Conservation (phyloP, 2,888 invertebrate genomes). For the Ditula angustiorana region DNA sequence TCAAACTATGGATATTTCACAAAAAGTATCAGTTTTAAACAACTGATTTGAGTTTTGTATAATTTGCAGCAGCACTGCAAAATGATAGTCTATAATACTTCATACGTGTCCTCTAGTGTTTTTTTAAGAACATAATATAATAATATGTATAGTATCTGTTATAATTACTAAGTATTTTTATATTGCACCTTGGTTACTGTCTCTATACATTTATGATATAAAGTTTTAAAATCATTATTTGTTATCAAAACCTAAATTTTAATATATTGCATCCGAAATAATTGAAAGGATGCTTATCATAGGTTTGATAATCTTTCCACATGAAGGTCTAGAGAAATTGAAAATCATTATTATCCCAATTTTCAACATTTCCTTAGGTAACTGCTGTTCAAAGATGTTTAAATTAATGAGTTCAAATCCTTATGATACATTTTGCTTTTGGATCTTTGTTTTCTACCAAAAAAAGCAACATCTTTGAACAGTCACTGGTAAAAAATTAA, state of each 20-base stretch:
- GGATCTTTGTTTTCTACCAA: slow-evolving; percentile 11
- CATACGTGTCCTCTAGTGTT: slow-evolving; percentile 33
- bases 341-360: slow-evolving; percentile 1
- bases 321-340: background rate
- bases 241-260: no score
- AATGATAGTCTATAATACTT: background rate
- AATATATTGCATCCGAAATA: slow-evolving; percentile 6
- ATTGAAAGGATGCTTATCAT: background rate
- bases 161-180: background rate
- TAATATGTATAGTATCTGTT: no score
- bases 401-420: slow-evolving; percentile 9
- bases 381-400: slow-evolving; percentile 61
- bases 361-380: slow-evolving; percentile 37
- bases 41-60: no score
- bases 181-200: background rate
- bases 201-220: background rate
- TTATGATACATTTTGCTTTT: slow-evolving; percentile 17
- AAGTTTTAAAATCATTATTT: background rate
- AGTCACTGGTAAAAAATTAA: slow-evolving; percentile 58
- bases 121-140: background rate
- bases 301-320: background rate
- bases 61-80: background rate
- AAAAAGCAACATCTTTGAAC: slow-evolving; percentile 64
- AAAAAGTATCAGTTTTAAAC: no score
- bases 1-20: no score